phyloP scores from a whole-genome alignment of 2,113 vertebrate species.

The Athene cunicularia region DNA sequence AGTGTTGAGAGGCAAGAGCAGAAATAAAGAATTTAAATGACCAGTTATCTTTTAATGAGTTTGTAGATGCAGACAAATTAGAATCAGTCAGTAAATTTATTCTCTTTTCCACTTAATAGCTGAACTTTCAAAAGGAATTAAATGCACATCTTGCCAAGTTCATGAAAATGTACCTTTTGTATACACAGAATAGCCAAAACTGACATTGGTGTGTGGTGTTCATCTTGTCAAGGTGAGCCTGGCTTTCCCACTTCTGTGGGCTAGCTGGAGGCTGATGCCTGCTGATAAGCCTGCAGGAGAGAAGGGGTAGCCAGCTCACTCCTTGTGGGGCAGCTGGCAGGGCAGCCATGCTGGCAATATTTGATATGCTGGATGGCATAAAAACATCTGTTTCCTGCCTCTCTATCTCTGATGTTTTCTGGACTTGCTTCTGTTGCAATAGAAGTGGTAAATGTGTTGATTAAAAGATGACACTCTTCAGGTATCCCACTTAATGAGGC shows the following conservation, averaged over 20 bases:
- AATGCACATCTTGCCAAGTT: background rate
- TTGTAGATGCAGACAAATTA: background rate
- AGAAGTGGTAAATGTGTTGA: background rate
- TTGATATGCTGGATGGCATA: background rate
- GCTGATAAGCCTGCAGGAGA: background rate
- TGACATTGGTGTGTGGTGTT: background rate
- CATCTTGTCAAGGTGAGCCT: background rate
- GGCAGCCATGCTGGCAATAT: fast-evolving
- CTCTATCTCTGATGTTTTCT: background rate
- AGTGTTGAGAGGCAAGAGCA: background rate
- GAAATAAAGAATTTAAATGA: background rate
- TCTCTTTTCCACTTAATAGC: background rate
- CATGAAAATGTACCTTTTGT: background rate
- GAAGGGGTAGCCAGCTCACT: background rate
- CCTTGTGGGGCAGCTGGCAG: background rate
- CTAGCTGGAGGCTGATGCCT: background rate
- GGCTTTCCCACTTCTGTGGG: background rate
- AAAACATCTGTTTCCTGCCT: background rate
- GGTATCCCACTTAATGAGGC: background rate
- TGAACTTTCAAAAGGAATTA: background rate
- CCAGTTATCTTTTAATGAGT: background rate
- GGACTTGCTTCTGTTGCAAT: background rate
- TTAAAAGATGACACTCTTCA: background rate
- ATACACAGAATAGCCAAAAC: background rate
- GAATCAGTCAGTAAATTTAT: background rate